Evolutionary conservation across 30 jellyfish, hydroid and myxozoan genomes (phyloP).

Genomic region (Aurelia coerulea): DNA sequence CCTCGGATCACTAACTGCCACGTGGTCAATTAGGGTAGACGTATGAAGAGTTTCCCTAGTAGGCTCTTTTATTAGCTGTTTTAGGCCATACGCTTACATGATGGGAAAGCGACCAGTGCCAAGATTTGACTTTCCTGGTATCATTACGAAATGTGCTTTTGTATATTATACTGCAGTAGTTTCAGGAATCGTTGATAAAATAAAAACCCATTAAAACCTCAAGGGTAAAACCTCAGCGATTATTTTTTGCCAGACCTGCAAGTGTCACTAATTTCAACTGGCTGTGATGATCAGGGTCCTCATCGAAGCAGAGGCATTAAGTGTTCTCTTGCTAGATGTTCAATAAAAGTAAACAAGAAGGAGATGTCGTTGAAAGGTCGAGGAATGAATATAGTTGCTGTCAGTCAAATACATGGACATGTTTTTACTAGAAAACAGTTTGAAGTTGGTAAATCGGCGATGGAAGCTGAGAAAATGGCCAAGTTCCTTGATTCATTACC

Average conservation of each 20-base stretch:
- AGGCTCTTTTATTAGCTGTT: too few relatives aligned
- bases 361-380: conserved; percentile 48
- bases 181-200: conserved; percentile 15
- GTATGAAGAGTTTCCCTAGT: too few relatives aligned
- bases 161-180: conserved; percentile 13
- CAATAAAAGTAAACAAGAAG: conserved; percentile 50
- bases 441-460: conserved; percentile 37
- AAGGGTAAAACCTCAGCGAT: too few relatives aligned
- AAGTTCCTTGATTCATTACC: conserved; percentile 31
- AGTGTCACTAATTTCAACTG: conserved; percentile 46
- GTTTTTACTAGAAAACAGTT: conserved; percentile 29
- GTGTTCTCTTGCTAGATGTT: conserved; percentile 30
- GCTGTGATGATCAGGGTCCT: conserved; percentile 59
- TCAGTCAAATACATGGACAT: conserved; percentile 48
- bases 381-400: conserved; percentile 64
- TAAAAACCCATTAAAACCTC: background rate
- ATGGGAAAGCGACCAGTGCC: too few relatives aligned
- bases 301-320: conserved; percentile 1
- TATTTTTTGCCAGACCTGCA: conserved; percentile 1
- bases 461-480: conserved; percentile 53
- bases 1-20: too few relatives aligned
- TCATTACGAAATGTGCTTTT: conserved; percentile 5
- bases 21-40: too few relatives aligned
- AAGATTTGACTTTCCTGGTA: background rate
- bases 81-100: too few relatives aligned